Evolutionary conservation across 2,113 vertebrate species (phyloP).

Genomic region (Uria lomvia): DNA sequence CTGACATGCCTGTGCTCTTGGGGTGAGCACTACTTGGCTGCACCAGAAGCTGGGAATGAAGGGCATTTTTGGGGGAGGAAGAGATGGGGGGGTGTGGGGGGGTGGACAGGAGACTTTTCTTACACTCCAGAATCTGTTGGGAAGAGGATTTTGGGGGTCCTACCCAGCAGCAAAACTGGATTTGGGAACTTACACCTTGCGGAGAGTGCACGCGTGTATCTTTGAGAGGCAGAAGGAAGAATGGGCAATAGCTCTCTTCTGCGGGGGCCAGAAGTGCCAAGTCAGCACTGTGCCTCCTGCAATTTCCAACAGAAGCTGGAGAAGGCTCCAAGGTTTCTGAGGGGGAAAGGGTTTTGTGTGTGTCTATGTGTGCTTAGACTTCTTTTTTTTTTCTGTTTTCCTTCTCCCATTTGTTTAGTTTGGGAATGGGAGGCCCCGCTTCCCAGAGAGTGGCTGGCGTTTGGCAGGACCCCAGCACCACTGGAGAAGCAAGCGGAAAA

Average conservation of each 20-base stretch:
- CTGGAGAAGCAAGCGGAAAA: constrained; percentile 62
- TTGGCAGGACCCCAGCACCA: constrained; percentile 62
- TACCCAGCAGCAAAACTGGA: neutral
- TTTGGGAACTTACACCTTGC: neutral
- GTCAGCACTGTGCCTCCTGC: constrained; percentile 46
- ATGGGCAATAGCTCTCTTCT: neutral
- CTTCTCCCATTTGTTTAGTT: constrained; percentile 60
- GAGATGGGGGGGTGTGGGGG: too few relatives aligned
- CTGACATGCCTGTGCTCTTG: neutral
- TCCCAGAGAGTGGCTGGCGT: constrained; percentile 52
- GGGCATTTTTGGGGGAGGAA: neutral
- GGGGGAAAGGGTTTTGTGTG: neutral
- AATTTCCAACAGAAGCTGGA: constrained; percentile 11
- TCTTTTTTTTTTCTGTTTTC: neutral
- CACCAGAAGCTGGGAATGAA: neutral
- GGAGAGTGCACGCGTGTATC: rapidly evolving
- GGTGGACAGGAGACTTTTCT: neutral
- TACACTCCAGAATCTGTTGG: neutral
- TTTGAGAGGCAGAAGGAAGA: neutral
- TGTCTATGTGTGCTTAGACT: neutral
- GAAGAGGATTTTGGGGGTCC: neutral
- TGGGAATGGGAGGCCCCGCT: constrained; percentile 48
- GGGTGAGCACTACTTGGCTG: neutral
- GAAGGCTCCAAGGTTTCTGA: constrained; percentile 16
- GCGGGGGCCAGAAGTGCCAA: constrained; percentile 17